Evolutionary conservation across 2,797 vertebrate genomes (phyloP).

Genomic region (Peromyscus nudipes): DNA sequence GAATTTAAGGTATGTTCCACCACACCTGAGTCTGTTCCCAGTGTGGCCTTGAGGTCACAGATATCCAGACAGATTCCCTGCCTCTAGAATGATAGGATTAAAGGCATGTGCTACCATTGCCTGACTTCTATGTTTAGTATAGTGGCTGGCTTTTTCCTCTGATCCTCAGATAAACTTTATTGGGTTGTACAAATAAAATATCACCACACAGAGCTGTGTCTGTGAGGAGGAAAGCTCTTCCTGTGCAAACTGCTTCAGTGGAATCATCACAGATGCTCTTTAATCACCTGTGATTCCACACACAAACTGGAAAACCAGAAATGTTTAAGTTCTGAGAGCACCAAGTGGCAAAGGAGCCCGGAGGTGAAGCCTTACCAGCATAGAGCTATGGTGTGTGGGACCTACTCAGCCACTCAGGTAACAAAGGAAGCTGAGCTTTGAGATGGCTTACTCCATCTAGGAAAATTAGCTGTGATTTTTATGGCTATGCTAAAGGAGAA

Average conservation of each 20-base stretch:
- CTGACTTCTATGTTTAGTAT: too few species aligned
- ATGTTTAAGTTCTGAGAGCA: neutral
- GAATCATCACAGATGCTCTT: neutral
- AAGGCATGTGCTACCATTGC: too few species aligned
- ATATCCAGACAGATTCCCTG: too few species aligned
- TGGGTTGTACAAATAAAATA: too few species aligned
- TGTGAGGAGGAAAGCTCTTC: neutral
- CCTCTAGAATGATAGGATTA: too few species aligned
- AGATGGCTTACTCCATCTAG: neutral
- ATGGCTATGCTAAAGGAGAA: slow-evolving; percentile 17
- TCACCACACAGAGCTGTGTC: neutral
- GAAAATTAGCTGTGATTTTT: neutral
- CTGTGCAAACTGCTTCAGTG: neutral
- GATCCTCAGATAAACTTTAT: too few species aligned
- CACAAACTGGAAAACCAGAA: slow-evolving; percentile 1
- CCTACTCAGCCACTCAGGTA: neutral
- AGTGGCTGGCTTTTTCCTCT: too few species aligned
- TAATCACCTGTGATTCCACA: neutral
- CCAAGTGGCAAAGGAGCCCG: neutral
- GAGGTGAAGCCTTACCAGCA: neutral
- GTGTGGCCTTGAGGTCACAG: too few species aligned
- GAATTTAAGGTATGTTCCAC: too few species aligned
- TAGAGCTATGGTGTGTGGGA: neutral
- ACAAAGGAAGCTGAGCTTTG: neutral
- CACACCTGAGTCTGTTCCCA: too few species aligned